Evolutionary conservation across 1,140 invertebrate species (phyloP).

Genomic region (Rhynchophorus ferrugineus): DNA sequence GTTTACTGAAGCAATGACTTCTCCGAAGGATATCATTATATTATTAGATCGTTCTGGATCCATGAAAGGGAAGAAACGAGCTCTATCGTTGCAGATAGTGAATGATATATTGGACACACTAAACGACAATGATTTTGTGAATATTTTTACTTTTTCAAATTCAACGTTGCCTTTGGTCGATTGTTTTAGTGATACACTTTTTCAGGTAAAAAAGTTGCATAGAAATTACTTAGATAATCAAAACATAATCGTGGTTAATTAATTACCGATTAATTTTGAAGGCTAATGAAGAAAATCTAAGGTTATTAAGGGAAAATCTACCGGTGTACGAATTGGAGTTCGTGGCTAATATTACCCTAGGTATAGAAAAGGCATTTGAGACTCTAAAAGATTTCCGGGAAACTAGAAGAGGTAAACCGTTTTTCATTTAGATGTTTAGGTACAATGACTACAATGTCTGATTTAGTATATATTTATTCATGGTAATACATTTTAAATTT

Average conservation of each 20-base stretch:
- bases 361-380: conserved; percentile 32
- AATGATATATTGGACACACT: conserved; percentile 94
- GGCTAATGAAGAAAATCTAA: conserved; percentile 39
- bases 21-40: conserved; percentile 94
- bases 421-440: too few relatives aligned
- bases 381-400: conserved; percentile 30
- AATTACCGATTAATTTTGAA: conserved; percentile 15
- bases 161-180: conserved; percentile 67
- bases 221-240: neutral
- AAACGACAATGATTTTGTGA: conserved; percentile 97
- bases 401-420: conserved; percentile 21
- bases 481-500: too few relatives aligned
- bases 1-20: conserved; percentile 96
- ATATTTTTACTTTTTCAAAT: conserved; percentile 83
- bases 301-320: conserved; percentile 34
- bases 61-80: conserved; percentile 88
- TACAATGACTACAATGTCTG: too few relatives aligned
- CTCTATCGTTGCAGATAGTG: conserved; percentile 91
- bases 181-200: conserved; percentile 80
- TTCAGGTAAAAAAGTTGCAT: conserved; percentile 53
- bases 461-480: too few relatives aligned
- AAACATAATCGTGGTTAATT: neutral
- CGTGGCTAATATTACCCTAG: conserved; percentile 29
- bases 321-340: conserved; percentile 28
- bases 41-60: conserved; percentile 92